phyloP scores from a whole-genome alignment of 2,888 invertebrate genomes.

The Nemotelus nigrinus region DNA sequence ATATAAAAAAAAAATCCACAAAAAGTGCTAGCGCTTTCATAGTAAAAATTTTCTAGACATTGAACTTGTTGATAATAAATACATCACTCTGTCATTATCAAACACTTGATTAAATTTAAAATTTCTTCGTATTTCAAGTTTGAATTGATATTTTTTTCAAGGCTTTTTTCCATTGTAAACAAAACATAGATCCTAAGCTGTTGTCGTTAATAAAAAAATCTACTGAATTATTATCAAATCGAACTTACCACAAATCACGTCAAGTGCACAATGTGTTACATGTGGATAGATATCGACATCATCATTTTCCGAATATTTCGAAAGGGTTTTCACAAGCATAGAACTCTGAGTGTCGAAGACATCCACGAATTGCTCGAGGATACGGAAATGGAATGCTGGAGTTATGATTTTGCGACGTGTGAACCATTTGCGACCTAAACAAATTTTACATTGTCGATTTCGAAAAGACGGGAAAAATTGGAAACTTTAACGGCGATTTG shows the following conservation, averaged over 20 bases:
- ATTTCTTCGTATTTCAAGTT: neutral
- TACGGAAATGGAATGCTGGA: constrained; percentile 79
- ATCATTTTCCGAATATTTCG: constrained; percentile 60
- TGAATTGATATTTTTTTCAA: neutral
- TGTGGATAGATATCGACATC: constrained; percentile 69
- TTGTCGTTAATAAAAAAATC: no score
- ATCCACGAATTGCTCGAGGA: constrained; percentile 73
- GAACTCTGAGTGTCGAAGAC: constrained; percentile 72
- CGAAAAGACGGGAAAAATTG: no score
- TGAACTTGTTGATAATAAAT: neutral
- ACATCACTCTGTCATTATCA: neutral
- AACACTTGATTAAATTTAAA: neutral
- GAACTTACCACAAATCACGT: constrained; percentile 68
- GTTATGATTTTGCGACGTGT: constrained; percentile 73
- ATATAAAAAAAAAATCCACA: no score
- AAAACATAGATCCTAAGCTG: neutral
- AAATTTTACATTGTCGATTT: constrained; percentile 52
- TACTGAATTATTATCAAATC: no score
- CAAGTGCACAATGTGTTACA: constrained; percentile 68
- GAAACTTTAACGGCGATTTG: no score
- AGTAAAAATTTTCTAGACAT: neutral
- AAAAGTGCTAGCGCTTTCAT: no score
- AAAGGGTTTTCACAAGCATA: constrained; percentile 68
- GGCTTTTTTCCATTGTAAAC: neutral
- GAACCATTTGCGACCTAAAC: constrained; percentile 70